phyloP scores from a whole-genome alignment of 1,140 invertebrate genomes.

The Forficula auricularia region DNA sequence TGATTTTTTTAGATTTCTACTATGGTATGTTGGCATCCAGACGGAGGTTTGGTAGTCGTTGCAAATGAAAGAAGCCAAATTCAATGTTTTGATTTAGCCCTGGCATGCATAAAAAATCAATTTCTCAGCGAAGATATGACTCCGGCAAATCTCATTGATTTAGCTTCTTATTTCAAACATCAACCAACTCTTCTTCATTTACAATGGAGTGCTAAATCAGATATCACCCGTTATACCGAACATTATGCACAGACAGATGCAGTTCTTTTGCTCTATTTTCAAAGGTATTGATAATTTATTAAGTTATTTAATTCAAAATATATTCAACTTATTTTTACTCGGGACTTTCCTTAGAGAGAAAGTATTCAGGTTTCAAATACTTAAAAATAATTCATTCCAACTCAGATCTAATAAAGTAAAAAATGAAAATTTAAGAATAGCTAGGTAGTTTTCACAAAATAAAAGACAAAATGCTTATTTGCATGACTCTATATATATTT shows the following conservation, averaged over 20 bases:
- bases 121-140: conserved; percentile 45
- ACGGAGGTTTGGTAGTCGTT: conserved; percentile 45
- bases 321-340: conserved; percentile 21
- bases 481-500: no score
- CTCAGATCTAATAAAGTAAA: no score
- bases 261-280: conserved; percentile 37
- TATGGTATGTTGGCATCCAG: conserved; percentile 50
- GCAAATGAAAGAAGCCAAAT: conserved; percentile 54
- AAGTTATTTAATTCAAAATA: no score
- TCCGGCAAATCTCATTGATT: conserved; percentile 41
- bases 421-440: no score
- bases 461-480: no score
- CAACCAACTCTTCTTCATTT: conserved; percentile 36
- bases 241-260: conserved; percentile 22
- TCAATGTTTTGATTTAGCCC: conserved; percentile 57
- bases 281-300: conserved; percentile 28
- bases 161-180: conserved; percentile 50
- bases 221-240: conserved; percentile 26
- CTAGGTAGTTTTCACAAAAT: no score
- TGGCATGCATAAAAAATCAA: conserved; percentile 47
- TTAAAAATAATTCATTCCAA: no score
- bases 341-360: conserved; percentile 20
- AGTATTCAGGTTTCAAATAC: conserved; percentile 19
- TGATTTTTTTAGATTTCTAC: conserved; percentile 45
- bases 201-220: conserved; percentile 35